Evolutionary conservation across 2,113 vertebrate species (phyloP), one percentile per base, ranked within the genome.

Genomic region (Lepus europaeus): DNA sequence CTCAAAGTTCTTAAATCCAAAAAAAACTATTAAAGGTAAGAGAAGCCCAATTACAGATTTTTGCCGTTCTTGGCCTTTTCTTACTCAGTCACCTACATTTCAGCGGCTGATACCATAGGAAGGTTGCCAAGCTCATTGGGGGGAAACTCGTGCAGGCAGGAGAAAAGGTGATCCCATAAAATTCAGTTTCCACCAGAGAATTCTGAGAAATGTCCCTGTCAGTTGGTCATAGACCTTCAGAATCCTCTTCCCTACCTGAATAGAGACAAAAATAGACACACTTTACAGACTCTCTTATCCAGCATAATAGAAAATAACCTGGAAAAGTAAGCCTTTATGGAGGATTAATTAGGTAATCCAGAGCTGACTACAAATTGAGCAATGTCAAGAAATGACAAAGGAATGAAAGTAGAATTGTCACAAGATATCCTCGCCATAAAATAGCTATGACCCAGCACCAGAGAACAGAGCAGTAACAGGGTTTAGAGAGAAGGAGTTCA

Each of bases 11-110:
- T n/a, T 77, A 29, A 89, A 91, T 93, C 83, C n/a, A 82, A 49
- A 61, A 82, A 33, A 93, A 70, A 25, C 95, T 14, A 88, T 94
- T 85, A 86, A 93, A 83, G 53, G 17, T 78, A n/a, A 93, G 36
- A 92, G 36, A 94, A 94, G 29, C 31, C 39, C 56, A 92, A n/a
- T 80, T 87, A 80, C 2, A 36, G 49, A 77, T 94, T 86, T 39
- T 81, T 45, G n/a, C 31, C 39, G 31, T 23, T 61, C 6, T 83
- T 78, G 80, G 10, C 36, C 59, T 73, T 95, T 85, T 84, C 63
- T 64, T 86, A 29, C 53, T 68, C 10, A 45, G 19, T 78, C 85
- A 93, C 25, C n/a, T 53, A 73, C 33, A 33, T 59, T 92, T 84
- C 66, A 88, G 61, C 5, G 29, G 10, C 64, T 23, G 39, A 90